Evolutionary conservation across 2,888 invertebrate genomes (phyloP).

Genomic region (Dynastes hyllus): DNA sequence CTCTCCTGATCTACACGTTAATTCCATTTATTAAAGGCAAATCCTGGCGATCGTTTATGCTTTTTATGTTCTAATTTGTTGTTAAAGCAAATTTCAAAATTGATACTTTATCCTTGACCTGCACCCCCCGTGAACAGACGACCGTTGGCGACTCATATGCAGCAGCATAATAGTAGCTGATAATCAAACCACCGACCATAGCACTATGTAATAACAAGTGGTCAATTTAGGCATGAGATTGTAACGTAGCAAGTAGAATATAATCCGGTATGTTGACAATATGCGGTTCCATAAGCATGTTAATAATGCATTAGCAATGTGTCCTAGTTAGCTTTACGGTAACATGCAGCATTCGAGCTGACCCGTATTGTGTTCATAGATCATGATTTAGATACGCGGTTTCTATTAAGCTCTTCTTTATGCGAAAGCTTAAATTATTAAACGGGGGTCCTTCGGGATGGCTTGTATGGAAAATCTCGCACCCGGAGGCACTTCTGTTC

Average conservation of each 20-base stretch:
- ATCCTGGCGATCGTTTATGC: too few species aligned
- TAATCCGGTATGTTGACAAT: constrained; percentile 57
- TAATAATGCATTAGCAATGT: constrained; percentile 59
- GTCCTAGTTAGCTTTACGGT: constrained; percentile 55
- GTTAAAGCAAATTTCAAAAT: too few species aligned
- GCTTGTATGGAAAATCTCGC: background rate
- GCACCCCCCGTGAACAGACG: too few species aligned
- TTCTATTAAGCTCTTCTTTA: constrained; percentile 53
- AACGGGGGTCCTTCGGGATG: constrained; percentile 9
- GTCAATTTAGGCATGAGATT: constrained; percentile 53
- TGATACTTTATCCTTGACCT: too few species aligned
- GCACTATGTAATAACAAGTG: constrained; percentile 48
- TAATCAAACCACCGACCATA: background rate
- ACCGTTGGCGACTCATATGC: too few species aligned
- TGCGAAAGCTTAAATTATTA: constrained; percentile 43
- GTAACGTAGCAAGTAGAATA: constrained; percentile 53
- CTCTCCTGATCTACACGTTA: too few species aligned
- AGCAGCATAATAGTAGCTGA: too few species aligned
- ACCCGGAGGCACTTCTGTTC: background rate
- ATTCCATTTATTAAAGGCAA: too few species aligned
- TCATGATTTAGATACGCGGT: constrained; percentile 57
- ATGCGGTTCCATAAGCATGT: constrained; percentile 57
- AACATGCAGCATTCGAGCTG: constrained; percentile 51
- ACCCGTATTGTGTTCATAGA: constrained; percentile 57
- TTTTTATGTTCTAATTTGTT: too few species aligned